Conservation (phyloP, 2,888 invertebrate genomes). For the Parnassius glacialis region DNA sequence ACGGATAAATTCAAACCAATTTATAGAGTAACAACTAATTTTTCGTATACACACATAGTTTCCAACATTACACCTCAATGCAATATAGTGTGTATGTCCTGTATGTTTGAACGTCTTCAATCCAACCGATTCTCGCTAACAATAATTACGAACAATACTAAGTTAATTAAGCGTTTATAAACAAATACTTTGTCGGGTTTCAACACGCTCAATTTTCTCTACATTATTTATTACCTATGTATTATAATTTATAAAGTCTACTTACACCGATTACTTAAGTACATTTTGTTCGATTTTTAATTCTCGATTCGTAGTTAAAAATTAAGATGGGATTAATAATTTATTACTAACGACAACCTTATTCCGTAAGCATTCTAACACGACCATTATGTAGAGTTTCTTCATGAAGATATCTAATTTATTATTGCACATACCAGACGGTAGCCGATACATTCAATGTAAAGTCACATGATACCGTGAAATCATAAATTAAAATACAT, state of each 20-base stretch:
- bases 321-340: slow-evolving; percentile 66
- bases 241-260: slow-evolving; percentile 80
- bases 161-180: slow-evolving; percentile 68
- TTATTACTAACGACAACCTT: slow-evolving; percentile 74
- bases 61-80: slow-evolving; percentile 38
- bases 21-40: slow-evolving; percentile 59
- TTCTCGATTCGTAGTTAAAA: slow-evolving; percentile 62
- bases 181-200: slow-evolving; percentile 70
- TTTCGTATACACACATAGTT: slow-evolving; percentile 69
- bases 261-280: slow-evolving; percentile 79
- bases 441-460: slow-evolving; percentile 40
- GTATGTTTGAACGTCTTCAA: slow-evolving; percentile 37
- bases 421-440: slow-evolving; percentile 53
- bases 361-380: slow-evolving; percentile 59
- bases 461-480: slow-evolving; percentile 21
- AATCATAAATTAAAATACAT: slow-evolving; percentile 18
- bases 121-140: slow-evolving; percentile 33
- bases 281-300: slow-evolving; percentile 75
- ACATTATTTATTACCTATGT: slow-evolving; percentile 73
- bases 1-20: slow-evolving; percentile 36
- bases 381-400: slow-evolving; percentile 46
- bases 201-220: slow-evolving; percentile 63
- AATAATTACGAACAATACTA: slow-evolving; percentile 60
- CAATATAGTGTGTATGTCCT: slow-evolving; percentile 51
- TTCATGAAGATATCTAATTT: slow-evolving; percentile 41